These are phyloP conservation scores for Drosophila quasianomalipes DNA, from an alignment of 2,888 invertebrate species.

Conservation along the genomic window DNA sequence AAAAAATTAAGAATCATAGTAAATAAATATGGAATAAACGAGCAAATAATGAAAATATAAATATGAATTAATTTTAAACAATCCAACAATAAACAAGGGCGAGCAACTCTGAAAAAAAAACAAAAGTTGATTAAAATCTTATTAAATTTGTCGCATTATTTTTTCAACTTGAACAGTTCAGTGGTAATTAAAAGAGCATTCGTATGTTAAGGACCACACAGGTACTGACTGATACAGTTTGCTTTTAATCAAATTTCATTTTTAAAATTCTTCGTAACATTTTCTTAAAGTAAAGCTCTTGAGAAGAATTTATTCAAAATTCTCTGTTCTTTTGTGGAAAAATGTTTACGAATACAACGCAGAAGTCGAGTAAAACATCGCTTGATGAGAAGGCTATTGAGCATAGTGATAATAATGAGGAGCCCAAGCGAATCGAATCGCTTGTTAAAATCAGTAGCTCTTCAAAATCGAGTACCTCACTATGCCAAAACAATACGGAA, in stretches of 20 bases:
- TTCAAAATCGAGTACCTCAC: neutral
- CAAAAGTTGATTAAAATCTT: too few relatives aligned
- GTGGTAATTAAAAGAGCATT: neutral
- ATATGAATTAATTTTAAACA: neutral
- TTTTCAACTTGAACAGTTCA: accelerated
- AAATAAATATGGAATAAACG: too few relatives aligned
- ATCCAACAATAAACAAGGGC: neutral
- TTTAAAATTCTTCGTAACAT: neutral
- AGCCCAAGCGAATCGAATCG: neutral
- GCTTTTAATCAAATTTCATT: neutral
- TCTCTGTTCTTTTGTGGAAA: neutral
- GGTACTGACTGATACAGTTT: neutral
- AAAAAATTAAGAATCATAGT: too few relatives aligned
- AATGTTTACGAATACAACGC: slow-evolving; percentile 2
- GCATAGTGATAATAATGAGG: too few relatives aligned
- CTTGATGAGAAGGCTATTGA: neutral
- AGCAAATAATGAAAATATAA: neutral
- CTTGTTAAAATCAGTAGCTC: slow-evolving; percentile 9
- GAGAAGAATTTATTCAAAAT: neutral
- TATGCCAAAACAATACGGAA: accelerated
- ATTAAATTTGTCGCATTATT: neutral
- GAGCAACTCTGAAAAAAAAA: neutral
- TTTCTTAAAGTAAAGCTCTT: neutral
- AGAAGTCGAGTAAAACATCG: neutral
- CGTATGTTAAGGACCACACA: neutral